These are phyloP conservation scores for Molorchus minor DNA, from an alignment of 2,888 invertebrate genomes.

Conservation along the genomic window DNA sequence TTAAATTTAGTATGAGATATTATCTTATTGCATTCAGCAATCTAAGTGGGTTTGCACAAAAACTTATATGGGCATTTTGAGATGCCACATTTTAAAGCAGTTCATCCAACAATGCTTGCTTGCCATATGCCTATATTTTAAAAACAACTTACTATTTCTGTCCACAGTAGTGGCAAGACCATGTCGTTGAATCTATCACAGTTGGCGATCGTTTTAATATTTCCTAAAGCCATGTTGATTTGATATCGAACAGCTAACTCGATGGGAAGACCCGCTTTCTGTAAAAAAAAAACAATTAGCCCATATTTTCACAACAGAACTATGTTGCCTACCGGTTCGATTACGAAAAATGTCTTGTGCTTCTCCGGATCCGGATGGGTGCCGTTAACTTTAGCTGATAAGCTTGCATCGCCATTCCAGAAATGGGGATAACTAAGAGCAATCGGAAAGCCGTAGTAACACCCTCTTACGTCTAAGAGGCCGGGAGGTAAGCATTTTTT, in stretches of 20 bases:
- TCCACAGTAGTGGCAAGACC: conserved; percentile 85
- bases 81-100: not conserved
- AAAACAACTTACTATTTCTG: conserved; percentile 82
- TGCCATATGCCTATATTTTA: not conserved
- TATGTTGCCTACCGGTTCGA: conserved; percentile 75
- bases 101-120: not conserved
- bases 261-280: conserved; percentile 79
- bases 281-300: conserved; percentile 30
- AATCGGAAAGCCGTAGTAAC: conserved; percentile 92
- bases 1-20: no score
- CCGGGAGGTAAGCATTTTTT: conserved; percentile 77
- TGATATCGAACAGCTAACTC: conserved; percentile 83
- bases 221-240: conserved; percentile 84
- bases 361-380: conserved; percentile 68
- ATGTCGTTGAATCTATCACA: conserved; percentile 75
- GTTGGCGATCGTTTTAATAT: conserved; percentile 73
- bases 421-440: conserved; percentile 90
- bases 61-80: no score
- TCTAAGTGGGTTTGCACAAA: no score
- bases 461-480: conserved; percentile 83
- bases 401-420: conserved; percentile 73
- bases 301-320: not conserved
- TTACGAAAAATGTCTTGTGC: conserved; percentile 77
- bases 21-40: no score
- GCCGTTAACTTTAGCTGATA: conserved; percentile 74